Conservation (phyloP, 2,797 vertebrate genomes). For the Channallabes apus region DNA sequence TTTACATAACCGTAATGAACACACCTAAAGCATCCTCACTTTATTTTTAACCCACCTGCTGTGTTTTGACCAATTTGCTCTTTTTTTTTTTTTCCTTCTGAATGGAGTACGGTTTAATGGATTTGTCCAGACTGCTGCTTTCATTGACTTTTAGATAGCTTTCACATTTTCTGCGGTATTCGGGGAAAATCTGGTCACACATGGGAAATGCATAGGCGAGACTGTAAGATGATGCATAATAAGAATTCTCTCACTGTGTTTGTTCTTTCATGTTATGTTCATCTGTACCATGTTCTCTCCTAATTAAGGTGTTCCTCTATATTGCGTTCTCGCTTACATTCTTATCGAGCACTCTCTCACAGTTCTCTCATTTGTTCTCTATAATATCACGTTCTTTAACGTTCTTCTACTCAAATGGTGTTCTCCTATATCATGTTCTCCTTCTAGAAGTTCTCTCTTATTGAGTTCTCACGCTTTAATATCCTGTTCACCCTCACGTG, state of each 20-base stretch:
- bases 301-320: neutral
- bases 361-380: neutral
- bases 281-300: neutral
- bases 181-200: neutral
- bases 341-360: neutral
- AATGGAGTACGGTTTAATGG: neutral
- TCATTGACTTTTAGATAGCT: conserved; percentile 7
- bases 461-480: neutral
- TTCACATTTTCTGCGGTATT: conserved; percentile 12
- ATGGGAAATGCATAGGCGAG: conserved; percentile 14
- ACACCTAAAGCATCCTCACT: conserved; percentile 28
- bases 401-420: neutral
- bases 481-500: neutral
- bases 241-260: neutral
- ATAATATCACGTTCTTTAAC: too few species aligned
- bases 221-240: conserved; percentile 12
- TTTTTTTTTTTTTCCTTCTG: neutral
- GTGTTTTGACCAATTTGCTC: conserved; percentile 3
- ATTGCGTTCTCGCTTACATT: neutral
- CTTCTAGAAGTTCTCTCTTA: neutral
- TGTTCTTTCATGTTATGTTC: neutral
- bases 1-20: conserved; percentile 29
- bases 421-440: neutral
- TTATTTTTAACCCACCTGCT: conserved; percentile 6
- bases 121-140: conserved; percentile 12